A percentile compares a stretch with the other conserved stretches of the same genome.
Conservation (phyloP, 2,888 invertebrate species). For the Caenorhabditis sp. region DNA sequence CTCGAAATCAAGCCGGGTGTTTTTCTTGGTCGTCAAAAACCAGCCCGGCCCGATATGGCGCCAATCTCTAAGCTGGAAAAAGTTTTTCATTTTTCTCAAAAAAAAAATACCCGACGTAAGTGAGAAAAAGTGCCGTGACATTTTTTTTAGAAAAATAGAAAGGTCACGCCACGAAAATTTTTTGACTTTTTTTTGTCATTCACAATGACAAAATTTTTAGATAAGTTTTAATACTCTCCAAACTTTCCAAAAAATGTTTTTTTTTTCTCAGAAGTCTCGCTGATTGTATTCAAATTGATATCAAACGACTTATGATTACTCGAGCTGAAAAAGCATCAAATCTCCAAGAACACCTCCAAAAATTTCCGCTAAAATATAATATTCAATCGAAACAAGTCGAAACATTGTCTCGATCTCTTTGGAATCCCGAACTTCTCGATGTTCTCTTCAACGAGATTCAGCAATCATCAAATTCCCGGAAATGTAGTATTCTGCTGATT, state of each 20-base stretch:
- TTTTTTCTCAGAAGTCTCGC: conserved; percentile 2
- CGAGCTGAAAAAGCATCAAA: conserved; percentile 1
- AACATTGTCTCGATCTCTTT: conserved; percentile 7
- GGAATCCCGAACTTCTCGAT: conserved; percentile 15
- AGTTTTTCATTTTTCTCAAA: too few relatives aligned
- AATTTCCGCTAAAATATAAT: conserved; percentile 8
- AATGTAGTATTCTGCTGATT: neutral
- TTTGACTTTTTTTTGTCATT: too few relatives aligned
- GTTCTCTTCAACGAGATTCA: neutral
- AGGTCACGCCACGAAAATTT: too few relatives aligned
- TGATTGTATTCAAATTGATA: conserved; percentile 19
- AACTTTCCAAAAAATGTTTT: neutral
- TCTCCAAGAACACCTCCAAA: conserved; percentile 1
- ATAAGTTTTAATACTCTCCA: too few relatives aligned
- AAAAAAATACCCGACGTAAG: too few relatives aligned
- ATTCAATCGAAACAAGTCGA: neutral
- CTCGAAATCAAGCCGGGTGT: too few relatives aligned
- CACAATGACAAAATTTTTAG: too few relatives aligned
- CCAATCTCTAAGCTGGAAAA: too few relatives aligned
- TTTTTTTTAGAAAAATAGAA: too few relatives aligned
- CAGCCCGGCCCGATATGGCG: too few relatives aligned
- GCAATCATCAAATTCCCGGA: neutral
- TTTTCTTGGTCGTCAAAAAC: too few relatives aligned
- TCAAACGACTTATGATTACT: conserved; percentile 13
- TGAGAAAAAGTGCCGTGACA: too few relatives aligned